phyloP scores from a whole-genome alignment of 2,888 invertebrate genomes.

The Biston betularia region DNA sequence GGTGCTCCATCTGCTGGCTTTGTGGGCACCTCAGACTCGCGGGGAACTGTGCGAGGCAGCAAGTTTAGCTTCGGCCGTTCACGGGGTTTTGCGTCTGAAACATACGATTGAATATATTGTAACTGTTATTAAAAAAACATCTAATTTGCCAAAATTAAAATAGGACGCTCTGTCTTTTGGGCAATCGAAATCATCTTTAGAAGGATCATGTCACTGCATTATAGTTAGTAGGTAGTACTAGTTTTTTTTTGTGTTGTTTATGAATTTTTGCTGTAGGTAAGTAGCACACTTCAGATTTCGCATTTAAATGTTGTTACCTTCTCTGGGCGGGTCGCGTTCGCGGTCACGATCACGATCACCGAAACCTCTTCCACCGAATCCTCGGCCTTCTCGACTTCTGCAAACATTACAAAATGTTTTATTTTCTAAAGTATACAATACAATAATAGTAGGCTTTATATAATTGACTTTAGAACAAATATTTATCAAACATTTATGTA shows the following conservation, averaged over 20 bases:
- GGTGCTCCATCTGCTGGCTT: constrained; percentile 69
- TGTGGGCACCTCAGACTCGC: constrained; percentile 77
- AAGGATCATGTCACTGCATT: too few species aligned
- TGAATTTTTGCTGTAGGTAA: too few species aligned
- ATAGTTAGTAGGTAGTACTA: too few species aligned
- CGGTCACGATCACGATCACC: constrained; percentile 75
- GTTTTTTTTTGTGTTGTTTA: too few species aligned
- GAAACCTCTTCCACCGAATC: constrained; percentile 74
- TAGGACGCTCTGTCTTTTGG: too few species aligned
- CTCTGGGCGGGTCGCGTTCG: constrained; percentile 76
- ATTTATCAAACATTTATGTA: too few species aligned
- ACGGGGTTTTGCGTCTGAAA: constrained; percentile 80
- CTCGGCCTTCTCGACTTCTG: constrained; percentile 73
- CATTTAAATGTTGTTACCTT: constrained; percentile 59
- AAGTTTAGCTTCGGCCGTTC: constrained; percentile 93
- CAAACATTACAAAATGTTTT: constrained; percentile 4
- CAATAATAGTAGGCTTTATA: too few species aligned
- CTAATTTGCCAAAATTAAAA: too few species aligned
- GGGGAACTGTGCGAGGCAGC: constrained; percentile 92
- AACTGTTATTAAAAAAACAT: too few species aligned
- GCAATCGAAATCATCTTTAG: too few species aligned
- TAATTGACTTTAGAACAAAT: too few species aligned
- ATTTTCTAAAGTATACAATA: not conserved
- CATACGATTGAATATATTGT: not conserved
- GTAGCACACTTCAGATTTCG: too few species aligned